Evolutionary conservation across 1,140 invertebrate genomes (phyloP), one percentile per base, ranked within the genome.

Genomic region (Papilio glaucus): DNA sequence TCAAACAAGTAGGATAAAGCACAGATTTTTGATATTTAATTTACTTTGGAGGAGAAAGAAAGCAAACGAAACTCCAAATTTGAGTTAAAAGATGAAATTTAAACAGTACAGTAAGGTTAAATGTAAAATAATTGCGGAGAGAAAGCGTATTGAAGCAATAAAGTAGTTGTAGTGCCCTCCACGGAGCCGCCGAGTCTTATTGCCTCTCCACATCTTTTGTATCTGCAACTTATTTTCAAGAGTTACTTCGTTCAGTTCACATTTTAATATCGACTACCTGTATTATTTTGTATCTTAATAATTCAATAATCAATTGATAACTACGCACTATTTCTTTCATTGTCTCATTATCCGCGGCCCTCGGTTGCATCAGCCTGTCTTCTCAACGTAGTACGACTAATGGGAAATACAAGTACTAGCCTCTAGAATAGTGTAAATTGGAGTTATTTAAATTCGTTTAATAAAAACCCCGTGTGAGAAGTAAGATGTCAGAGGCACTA

Each of bases 131-230:
- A 24, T 38, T 8, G 18, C n/a, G 9, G 9, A 21, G 37, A 21
- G 18, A 65, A 65, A 65, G 62, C 9, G 37, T 65, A 21, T 24
- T 41, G 13, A 57, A 24, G 21, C 49, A 57, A 57, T 57, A 57
- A 57, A 65, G 33, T 41, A 41, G 62, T 39, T 18, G 10, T 49
- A 71, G 71, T 68, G 72, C 49, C 29, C 15, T 73, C 24, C n/a
- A 24, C 42, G 21, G 26, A 21, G 15, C 62, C 62, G 62, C 49
- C 12, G 37, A 10, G 45, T 63, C 72, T 80, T 80, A 80, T 77
- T 80, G 78, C 78, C 73, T 72, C 75, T 79, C 71, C 57, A 77
- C 61, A 71, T 65, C 57, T 75, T 69, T 65, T 75, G 71, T 75
- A 67, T 42, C 61, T 60, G 53, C 42, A 63, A 65, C 70, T 72